Percentiles rank a stretch among this genome's conserved stretches.
Conservation (phyloP, 2,113 vertebrate genomes). For the Oplegnathus fasciatus region DNA sequence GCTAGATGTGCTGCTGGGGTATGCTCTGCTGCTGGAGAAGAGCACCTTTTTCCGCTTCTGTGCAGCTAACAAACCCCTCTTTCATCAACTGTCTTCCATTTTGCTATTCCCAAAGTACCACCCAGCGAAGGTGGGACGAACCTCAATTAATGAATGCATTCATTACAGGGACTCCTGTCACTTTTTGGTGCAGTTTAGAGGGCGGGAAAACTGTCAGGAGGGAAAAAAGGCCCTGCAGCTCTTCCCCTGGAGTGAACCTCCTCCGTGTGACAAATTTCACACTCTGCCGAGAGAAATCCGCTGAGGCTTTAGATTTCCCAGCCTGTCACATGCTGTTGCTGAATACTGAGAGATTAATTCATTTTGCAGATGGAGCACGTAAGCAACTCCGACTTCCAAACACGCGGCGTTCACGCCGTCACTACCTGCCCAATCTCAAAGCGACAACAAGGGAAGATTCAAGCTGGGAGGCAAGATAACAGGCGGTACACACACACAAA, state of each 20-base stretch:
- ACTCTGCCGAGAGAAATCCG: conserved; percentile 71
- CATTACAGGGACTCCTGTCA: conserved; percentile 44
- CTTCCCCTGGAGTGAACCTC: conserved; percentile 66
- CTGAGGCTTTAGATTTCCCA: conserved; percentile 71
- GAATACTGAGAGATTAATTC: conserved; percentile 69
- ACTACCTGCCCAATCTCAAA: conserved; percentile 53
- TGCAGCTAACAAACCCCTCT: conserved; percentile 44
- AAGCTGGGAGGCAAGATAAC: conserved; percentile 63
- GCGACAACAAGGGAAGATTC: conserved; percentile 36
- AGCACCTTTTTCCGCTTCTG: conserved; percentile 50
- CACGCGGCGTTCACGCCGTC: conserved; percentile 14
- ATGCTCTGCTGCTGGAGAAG: conserved; percentile 25
- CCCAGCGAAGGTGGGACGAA: conserved; percentile 42
- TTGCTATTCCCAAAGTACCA: conserved; percentile 54
- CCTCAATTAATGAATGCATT: conserved; percentile 57
- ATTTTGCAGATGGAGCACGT: conserved; percentile 62
- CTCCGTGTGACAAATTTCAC: conserved; percentile 78
- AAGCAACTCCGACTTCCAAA: conserved; percentile 48
- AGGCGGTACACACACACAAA: conserved; percentile 8
- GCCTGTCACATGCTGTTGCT: conserved; percentile 66
- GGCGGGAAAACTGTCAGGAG: conserved; percentile 52
- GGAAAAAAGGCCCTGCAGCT: conserved; percentile 51
- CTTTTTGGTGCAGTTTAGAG: conserved; percentile 67
- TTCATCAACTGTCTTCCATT: conserved; percentile 58
- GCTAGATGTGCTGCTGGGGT: conserved; percentile 13